A percentile compares a stretch with the other conserved stretches of the same genome.
Conservation (phyloP, 2,113 vertebrate species). For the Shinisaurus crocodilurus region DNA sequence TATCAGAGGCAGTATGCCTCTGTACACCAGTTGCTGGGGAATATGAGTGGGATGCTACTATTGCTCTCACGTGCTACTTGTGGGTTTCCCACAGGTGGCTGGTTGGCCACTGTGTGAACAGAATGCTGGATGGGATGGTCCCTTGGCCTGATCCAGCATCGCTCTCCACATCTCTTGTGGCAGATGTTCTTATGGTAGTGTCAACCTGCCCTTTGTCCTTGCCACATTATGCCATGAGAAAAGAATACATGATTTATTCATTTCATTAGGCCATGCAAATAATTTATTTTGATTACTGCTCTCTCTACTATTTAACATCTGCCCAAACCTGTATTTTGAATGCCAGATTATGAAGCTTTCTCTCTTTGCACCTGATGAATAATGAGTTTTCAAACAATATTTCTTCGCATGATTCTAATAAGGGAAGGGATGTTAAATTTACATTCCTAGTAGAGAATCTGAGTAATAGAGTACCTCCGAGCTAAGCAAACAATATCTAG, state of each 20-base stretch:
- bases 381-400: not conserved
- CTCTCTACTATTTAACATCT: not conserved
- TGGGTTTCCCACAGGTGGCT: no score
- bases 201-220: no score
- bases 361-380: not conserved
- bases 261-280: not conserved
- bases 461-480: not conserved
- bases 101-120: no score
- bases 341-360: not conserved
- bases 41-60: no score
- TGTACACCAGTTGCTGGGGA: no score
- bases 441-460: not conserved
- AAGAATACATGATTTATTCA: not conserved
- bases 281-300: accelerated
- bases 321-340: not conserved
- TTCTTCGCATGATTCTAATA: not conserved
- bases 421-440: not conserved
- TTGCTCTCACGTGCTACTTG: no score
- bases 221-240: not conserved
- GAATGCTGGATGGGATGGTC: no score
- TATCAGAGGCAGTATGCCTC: no score
- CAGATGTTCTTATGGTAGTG: no score
- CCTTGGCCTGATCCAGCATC: no score
- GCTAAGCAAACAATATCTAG: not conserved
- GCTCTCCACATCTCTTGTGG: no score